Evolutionary conservation across 2,113 vertebrate genomes (phyloP), one percentile per base, ranked within the genome.

Genomic region (Brachyhypopomus occidentalis): DNA sequence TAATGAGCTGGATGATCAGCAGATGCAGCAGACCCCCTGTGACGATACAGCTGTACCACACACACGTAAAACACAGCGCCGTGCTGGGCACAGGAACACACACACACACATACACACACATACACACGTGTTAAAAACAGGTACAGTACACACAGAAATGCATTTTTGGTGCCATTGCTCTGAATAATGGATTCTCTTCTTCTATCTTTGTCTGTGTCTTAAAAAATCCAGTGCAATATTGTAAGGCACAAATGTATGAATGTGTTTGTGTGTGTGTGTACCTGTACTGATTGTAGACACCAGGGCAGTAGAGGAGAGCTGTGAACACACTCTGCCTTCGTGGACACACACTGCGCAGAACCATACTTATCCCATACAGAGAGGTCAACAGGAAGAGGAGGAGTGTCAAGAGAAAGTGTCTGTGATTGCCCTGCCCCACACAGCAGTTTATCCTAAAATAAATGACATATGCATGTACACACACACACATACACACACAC

Each of bases 361-460:
- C 97, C 92, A 98, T 80, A 1, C 81, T 92, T 88, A 98, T 96
- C 81, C 98, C 97, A 0, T 96, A 98, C 63, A 96, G 78, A 0
- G 97, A 96, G 55, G 97, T 99, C 79, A 94, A 86, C 90, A 97
- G 92, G 95, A 99, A 99, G 92, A 95, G 82, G 88, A 92, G 86
- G 58, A 99, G 95, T 0, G 94, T 96, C 82, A 98, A 93, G 87
- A 99, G 92, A 90, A 99, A 99, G 78, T 94, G 95, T 83, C 92
- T 94, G 89, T 99, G 98, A 89, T 99, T 99, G 84, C 91, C 92
- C 90, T 96, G 95, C 72, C 98, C 98, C 84, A 99, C 96, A 56
- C 97, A 99, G 94, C 92, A 96, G 92, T 99, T 97, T 90, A 99
- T 98, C 98, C 97, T 99, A 88, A 89, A 36, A 56, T 52, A 52